Conservation (phyloP, 2,797 vertebrate genomes). For the Cacajao melanocephalus region DNA sequence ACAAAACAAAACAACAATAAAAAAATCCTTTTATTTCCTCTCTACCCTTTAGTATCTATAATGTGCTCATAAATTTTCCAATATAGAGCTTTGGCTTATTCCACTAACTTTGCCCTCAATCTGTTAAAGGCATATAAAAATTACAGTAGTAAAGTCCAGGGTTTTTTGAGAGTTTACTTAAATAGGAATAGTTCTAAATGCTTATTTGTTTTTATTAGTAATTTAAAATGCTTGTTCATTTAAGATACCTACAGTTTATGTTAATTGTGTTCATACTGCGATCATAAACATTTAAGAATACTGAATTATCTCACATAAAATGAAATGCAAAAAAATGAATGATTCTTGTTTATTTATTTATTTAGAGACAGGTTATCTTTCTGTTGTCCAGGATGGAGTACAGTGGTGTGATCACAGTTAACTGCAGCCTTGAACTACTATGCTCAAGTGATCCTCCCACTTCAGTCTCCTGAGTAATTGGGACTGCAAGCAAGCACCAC, state of each 20-base stretch:
- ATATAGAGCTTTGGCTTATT: neutral
- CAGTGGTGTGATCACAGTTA: neutral
- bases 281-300: neutral
- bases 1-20: neutral
- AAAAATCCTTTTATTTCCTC: neutral
- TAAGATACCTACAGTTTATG: neutral
- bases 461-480: neutral
- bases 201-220: neutral
- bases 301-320: neutral
- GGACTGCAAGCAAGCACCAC: neutral
- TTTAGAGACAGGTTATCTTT: neutral
- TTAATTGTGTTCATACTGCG: neutral
- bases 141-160: neutral
- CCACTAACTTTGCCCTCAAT: neutral
- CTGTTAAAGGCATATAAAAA: neutral
- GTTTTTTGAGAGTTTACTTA: neutral
- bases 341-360: neutral
- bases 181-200: neutral
- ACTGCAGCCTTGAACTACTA: neutral
- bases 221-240: neutral
- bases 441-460: neutral
- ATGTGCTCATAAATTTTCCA: neutral
- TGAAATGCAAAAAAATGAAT: neutral
- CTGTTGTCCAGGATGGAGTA: neutral
- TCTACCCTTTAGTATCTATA: neutral